These are phyloP conservation scores for Sinocyclocheilus anshuiensis DNA, from an alignment of 2,113 vertebrate genomes.

Conservation along the genomic window DNA sequence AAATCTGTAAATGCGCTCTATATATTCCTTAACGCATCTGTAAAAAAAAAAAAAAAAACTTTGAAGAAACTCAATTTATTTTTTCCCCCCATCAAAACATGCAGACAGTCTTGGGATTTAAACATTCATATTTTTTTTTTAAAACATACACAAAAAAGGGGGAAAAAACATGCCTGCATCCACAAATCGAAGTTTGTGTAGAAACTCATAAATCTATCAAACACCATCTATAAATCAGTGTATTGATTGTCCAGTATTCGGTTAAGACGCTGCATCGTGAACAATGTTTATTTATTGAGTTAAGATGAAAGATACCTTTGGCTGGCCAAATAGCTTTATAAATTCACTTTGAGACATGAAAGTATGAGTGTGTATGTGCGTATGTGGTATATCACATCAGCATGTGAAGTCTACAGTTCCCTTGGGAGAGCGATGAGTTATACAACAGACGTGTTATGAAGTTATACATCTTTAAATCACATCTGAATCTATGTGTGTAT, in stretches of 20 bases:
- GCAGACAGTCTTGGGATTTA: neutral
- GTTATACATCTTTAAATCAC: conserved; percentile 42
- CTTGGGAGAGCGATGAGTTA: conserved; percentile 24
- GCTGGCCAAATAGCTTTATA: conserved; percentile 20
- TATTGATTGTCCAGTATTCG: conserved; percentile 13
- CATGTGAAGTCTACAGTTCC: conserved; percentile 6
- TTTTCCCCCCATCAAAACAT: neutral
- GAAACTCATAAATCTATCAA: conserved; percentile 21
- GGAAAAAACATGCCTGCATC: neutral
- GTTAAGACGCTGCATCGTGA: neutral
- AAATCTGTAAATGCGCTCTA: neutral
- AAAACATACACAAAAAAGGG: neutral
- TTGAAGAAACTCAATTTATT: neutral
- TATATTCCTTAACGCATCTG: neutral
- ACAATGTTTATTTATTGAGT: conserved; percentile 30
- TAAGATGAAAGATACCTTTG: conserved; percentile 21
- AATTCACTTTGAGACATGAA: conserved; percentile 34
- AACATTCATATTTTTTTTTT: neutral
- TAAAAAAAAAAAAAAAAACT: neutral
- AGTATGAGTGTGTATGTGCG: conserved; percentile 17
- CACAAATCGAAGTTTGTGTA: neutral
- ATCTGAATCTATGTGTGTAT: conserved; percentile 31
- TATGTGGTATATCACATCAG: conserved; percentile 27
- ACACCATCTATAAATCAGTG: neutral
- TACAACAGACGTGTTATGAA: conserved; percentile 31